Percentiles rank a stretch among this genome's conserved stretches.
These are phyloP conservation scores for Lamprologus lemairii DNA, from an alignment of 2,113 vertebrate genomes.

Conservation along the genomic window DNA sequence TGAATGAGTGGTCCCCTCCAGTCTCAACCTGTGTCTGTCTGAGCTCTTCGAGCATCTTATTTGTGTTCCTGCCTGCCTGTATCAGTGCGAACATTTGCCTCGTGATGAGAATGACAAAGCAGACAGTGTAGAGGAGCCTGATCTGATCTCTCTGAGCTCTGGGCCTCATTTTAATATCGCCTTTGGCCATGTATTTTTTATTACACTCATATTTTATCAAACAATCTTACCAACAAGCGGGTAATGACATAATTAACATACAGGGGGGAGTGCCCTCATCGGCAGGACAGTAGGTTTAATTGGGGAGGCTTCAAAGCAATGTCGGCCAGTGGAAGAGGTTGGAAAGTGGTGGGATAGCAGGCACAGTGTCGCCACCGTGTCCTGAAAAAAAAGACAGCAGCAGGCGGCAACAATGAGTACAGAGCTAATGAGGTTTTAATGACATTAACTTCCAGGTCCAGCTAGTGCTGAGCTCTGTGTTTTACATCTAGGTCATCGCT, in stretches of 20 bases:
- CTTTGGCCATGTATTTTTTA: conserved; percentile 56
- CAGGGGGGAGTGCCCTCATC: conserved; percentile 17
- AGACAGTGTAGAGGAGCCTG: background rate
- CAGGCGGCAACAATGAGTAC: background rate
- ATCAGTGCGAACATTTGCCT: conserved; percentile 23
- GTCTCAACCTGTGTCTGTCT: conserved; percentile 32
- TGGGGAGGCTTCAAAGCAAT: conserved; percentile 17
- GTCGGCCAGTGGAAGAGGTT: background rate
- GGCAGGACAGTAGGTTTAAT: conserved; percentile 17
- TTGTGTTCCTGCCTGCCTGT: conserved; percentile 24
- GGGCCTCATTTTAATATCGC: conserved; percentile 54
- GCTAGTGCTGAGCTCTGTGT: background rate
- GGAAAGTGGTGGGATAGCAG: background rate
- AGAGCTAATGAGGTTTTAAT: conserved; percentile 41
- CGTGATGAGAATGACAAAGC: conserved; percentile 52
- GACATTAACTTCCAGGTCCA: conserved; percentile 1
- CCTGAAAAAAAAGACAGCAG: background rate
- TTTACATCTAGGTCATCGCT: conserved; percentile 3
- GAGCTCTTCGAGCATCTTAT: conserved; percentile 21
- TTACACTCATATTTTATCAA: conserved; percentile 71
- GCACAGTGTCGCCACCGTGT: background rate
- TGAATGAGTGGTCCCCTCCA: conserved; percentile 49
- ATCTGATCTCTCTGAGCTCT: conserved; percentile 8
- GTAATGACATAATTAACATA: conserved; percentile 70
- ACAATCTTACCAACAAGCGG: conserved; percentile 61